Evolutionary conservation across 2,888 invertebrate species (phyloP).

Genomic region (Torymus auratus): DNA sequence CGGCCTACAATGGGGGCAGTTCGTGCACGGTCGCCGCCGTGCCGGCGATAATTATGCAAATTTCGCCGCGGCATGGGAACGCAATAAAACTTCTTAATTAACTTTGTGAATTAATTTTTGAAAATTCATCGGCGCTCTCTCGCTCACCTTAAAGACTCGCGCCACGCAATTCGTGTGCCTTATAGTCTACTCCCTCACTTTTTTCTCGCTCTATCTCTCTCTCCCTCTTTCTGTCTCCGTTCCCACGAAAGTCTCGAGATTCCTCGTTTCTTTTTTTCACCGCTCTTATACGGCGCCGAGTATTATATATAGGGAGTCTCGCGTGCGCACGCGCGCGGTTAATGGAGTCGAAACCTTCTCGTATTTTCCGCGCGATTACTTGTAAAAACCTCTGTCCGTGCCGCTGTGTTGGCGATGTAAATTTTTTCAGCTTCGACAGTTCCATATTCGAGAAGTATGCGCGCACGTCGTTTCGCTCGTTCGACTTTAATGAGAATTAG

Average conservation of each 20-base stretch:
- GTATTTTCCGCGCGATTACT: constrained; percentile 57
- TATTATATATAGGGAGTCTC: background rate
- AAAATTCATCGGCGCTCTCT: constrained; percentile 43
- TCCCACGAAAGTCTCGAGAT: constrained; percentile 25
- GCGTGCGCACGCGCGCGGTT: constrained; percentile 30
- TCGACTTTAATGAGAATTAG: constrained; percentile 46
- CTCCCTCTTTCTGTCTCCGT: background rate
- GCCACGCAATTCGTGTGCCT: too few species aligned
- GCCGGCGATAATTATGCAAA: constrained; percentile 55
- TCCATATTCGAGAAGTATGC: constrained; percentile 42
- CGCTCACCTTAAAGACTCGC: too few species aligned
- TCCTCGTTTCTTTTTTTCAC: background rate
- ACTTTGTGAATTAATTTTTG: constrained; percentile 57
- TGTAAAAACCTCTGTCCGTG: constrained; percentile 38
- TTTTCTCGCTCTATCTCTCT: background rate
- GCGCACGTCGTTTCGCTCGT: constrained; percentile 12
- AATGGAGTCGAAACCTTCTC: constrained; percentile 57
- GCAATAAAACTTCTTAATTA: constrained; percentile 59
- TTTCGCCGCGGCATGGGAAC: constrained; percentile 19
- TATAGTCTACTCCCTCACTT: background rate
- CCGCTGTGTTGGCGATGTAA: constrained; percentile 33
- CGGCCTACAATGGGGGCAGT: constrained; percentile 21
- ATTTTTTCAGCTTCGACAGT: constrained; percentile 49
- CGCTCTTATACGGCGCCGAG: background rate
- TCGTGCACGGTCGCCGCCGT: constrained; percentile 23